These are phyloP conservation scores for Gobius niger DNA, from an alignment of 2,113 vertebrate species.

Conservation along the genomic window DNA sequence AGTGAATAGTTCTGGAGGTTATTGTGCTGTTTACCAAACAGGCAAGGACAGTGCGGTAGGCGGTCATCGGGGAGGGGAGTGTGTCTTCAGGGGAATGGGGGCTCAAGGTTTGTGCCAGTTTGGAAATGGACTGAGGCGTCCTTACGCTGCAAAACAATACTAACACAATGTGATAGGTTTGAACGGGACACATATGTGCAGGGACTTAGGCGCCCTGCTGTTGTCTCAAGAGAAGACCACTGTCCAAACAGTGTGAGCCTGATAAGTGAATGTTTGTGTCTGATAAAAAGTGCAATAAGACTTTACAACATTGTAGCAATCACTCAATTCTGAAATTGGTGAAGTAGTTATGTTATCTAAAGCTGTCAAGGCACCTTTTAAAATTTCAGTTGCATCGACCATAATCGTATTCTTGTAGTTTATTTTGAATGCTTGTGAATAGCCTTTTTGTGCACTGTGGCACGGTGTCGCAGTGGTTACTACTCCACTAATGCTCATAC, in stretches of 20 bases:
- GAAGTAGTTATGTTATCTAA: too few relatives aligned
- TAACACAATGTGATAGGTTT: conserved; percentile 42
- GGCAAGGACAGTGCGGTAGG: conserved; percentile 58
- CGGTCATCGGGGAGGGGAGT: conserved; percentile 45
- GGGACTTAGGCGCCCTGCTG: background rate
- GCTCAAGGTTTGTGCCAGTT: conserved; percentile 52
- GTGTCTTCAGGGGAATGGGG: conserved; percentile 48
- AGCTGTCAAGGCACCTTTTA: too few relatives aligned
- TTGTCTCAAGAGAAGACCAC: background rate
- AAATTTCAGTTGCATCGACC: too few relatives aligned
- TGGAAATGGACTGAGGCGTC: conserved; percentile 48
- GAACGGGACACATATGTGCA: conserved; percentile 23
- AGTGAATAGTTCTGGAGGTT: conserved; percentile 66
- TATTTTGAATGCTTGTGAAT: too few relatives aligned
- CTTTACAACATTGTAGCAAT: background rate
- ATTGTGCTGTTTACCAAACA: conserved; percentile 64
- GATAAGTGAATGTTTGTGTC: background rate
- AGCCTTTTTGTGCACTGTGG: too few relatives aligned
- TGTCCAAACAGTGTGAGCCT: background rate
- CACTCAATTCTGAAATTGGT: background rate
- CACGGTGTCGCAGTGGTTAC: too few relatives aligned
- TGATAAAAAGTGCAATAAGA: background rate
- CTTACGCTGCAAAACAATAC: conserved; percentile 39
- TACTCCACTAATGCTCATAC: too few relatives aligned
- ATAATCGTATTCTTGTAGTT: too few relatives aligned